Percentiles rank a stretch among this genome's conserved stretches.
Evolutionary conservation across 1,140 invertebrate species (phyloP).

Genomic region (Anadara kagoshimensis): DNA sequence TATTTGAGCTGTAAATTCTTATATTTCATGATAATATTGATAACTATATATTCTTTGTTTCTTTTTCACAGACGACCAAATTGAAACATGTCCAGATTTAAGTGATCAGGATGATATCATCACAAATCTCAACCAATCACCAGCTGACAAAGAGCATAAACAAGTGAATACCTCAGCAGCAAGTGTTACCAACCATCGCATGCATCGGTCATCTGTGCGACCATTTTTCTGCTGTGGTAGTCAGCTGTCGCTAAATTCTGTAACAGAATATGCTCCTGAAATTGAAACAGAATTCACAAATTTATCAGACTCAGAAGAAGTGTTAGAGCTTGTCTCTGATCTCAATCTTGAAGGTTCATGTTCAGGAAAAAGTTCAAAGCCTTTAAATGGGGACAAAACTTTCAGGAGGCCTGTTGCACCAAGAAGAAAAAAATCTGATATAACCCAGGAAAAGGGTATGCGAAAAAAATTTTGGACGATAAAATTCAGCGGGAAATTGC

Average conservation of each 20-base stretch:
- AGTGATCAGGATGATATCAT: too few species aligned
- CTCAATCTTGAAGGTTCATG: constrained; percentile 15
- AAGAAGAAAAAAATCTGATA: constrained; percentile 15
- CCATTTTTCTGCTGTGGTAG: constrained; percentile 71
- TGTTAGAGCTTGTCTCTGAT: constrained; percentile 25
- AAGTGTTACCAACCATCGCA: constrained; percentile 25
- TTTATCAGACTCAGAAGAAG: constrained; percentile 50
- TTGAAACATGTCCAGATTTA: too few species aligned
- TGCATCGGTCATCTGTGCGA: constrained; percentile 62
- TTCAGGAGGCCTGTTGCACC: not conserved
- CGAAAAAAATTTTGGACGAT: constrained; percentile 64
- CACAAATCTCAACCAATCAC: too few species aligned
- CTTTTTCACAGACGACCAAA: too few species aligned
- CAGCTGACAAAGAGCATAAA: too few species aligned
- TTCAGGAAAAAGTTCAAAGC: not conserved
- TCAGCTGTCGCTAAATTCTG: constrained; percentile 64
- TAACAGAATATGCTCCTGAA: constrained; percentile 33
- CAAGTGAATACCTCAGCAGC: too few species aligned
- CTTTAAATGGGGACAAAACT: not conserved
- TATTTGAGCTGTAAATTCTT: too few species aligned
- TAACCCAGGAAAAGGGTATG: constrained; percentile 31
- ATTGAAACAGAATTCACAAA: constrained; percentile 22
- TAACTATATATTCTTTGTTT: too few species aligned
- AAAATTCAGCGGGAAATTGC: constrained; percentile 52
- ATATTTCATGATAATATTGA: too few species aligned